Evolutionary conservation across 64 coral and sea anemone species (phyloP).

Genomic region (Trachythela sp.): DNA sequence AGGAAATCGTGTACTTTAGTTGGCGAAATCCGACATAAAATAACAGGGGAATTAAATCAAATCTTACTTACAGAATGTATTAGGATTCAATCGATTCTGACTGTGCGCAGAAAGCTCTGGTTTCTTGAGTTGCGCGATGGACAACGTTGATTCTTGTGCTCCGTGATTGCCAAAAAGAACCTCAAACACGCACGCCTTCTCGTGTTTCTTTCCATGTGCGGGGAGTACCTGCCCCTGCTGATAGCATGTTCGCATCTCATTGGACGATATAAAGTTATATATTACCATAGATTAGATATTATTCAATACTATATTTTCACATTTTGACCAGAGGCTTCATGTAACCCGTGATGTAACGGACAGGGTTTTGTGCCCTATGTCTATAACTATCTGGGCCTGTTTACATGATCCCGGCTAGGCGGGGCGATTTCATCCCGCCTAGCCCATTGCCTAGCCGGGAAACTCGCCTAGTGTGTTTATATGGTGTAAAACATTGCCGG

Average conservation of each 20-base stretch:
- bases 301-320: no score
- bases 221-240: background rate
- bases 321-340: no score
- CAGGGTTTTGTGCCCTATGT: no score
- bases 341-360: no score
- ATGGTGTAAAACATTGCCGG: no score
- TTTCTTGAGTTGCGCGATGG: background rate
- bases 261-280: background rate
- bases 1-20: background rate
- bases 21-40: background rate
- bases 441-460: no score
- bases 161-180: background rate
- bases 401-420: no score
- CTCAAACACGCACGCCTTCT: background rate
- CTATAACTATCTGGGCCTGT: no score
- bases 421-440: no score
- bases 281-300: no score
- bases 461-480: no score
- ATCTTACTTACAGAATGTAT: background rate
- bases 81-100: background rate
- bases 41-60: background rate
- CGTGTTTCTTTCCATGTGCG: background rate
- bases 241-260: background rate
- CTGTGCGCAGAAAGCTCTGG: constrained; percentile 5
- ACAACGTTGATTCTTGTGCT: background rate